Base-by-base conservation (phyloP, 1,140 invertebrate species). In the Heliconius himera region DNA sequence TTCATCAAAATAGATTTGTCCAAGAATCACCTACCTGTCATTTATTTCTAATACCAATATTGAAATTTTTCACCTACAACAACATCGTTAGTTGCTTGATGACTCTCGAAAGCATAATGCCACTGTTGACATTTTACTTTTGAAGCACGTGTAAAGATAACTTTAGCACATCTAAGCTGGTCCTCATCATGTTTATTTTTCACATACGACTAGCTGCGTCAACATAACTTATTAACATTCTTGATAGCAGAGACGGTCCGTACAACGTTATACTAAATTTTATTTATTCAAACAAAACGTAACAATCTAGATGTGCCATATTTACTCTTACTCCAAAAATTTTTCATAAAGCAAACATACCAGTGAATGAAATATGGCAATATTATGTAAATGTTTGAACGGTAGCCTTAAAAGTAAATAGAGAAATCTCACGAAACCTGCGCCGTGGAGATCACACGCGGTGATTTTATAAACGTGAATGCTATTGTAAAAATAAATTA, bases 91-190 rank as follows among this genome's bases (percentile, higher is more conserved):
- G 85, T 85, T 84, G 85, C 85, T 84, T 87, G 86, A 84, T 85
- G 85, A 89, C 90, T 89, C 89, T 94, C 78, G 74, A 87, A 87
- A 74, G 78, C 84, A 92, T 90, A 93, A 92, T 92, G 80, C 76
- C 77, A 77, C 74, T 92, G 90, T 93, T 94, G 89, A 93, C 91
- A 89, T 89, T 90, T 88, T 84, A 89, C 88, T 92, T 90, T 88
- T 83, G 85, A 91, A 86, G 85, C 84, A 87, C 85, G 85, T 75
- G 77, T 79, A 76, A 80, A 93, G 91, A 94, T 94, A 93, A 85
- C 88, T 92, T 94, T 93, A 90, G 92, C 93, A 93, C 93, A 93
- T 87, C 90, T 91, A 90, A 88, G 85, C 87, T 85, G 83, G 77
- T 82, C 86, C 87, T 87, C 86, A 89, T 82, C 74, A 76, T 94